Evolutionary conservation across 2,113 vertebrate species (phyloP).

Genomic region (Meleagris gallopavo): DNA sequence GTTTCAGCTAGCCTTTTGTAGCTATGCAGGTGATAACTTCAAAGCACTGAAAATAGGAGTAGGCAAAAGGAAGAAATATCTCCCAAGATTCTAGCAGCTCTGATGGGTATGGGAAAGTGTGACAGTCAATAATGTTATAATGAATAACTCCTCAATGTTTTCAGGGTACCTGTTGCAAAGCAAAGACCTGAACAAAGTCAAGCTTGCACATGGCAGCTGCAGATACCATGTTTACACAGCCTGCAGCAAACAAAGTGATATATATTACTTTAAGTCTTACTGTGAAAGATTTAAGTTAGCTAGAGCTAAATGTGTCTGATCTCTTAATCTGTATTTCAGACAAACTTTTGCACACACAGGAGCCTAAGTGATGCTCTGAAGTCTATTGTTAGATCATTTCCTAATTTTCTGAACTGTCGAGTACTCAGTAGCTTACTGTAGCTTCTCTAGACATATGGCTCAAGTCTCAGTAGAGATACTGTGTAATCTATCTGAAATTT

Average conservation of each 20-base stretch:
- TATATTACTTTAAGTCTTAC: not conserved
- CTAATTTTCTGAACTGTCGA: not conserved
- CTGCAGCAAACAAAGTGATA: not conserved
- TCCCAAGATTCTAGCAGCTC: constrained; percentile 12
- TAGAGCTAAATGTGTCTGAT: not conserved
- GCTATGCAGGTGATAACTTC: constrained; percentile 46
- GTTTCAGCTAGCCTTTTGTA: constrained; percentile 49
- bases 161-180: constrained; percentile 9
- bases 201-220: not conserved
- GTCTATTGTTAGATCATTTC: not conserved
- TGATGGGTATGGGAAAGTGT: not conserved
- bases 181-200: not conserved
- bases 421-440: not conserved
- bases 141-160: constrained; percentile 3
- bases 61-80: constrained; percentile 12
- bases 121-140: not conserved
- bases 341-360: not conserved
- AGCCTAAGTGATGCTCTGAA: not conserved
- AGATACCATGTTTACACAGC: not conserved
- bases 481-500: no score
- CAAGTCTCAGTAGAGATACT: not conserved
- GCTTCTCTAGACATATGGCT: not conserved
- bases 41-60: constrained; percentile 43
- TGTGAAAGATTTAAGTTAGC: not conserved
- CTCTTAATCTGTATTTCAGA: not conserved